Base-by-base conservation (phyloP, 2,888 invertebrate genomes). In the Nezara viridula region DNA sequence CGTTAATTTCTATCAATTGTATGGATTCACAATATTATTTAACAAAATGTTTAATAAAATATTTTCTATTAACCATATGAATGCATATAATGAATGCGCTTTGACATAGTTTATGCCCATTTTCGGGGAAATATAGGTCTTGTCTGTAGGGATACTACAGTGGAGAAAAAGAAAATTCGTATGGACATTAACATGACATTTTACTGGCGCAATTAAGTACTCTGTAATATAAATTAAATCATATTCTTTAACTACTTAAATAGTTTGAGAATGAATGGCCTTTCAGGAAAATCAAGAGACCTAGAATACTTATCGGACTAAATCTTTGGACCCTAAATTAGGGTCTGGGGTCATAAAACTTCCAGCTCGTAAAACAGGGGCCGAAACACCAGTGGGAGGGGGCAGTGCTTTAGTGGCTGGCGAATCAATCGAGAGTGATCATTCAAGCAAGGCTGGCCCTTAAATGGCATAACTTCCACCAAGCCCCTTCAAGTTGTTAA, bases 361-460 rank as follows among this genome's bases (percentile, higher is more conserved):
- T 81, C n/a, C 44, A 77, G n/a, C 81, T 81, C 81, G 44, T 81
- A 81, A 81, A 81, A 47, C 81, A 81, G n/a, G n/a, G n/a, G n/a
- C 24, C 44, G n/a, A 44, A 81, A n/a, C 40, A 40, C 21, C 21
- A 47, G 66, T 4, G 66, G 19, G 21, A 16, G 66, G 66, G 77
- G 77, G 44, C 44, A 44, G 81, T 40, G 44, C 81, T 81, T 81
- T 10, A 81, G 44, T 40, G 81, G 44, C 44, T 81, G 81, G n/a
- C 24, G n/a, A 81, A 81, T 81, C 81, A 81, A 81, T 81, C 81
- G 44, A 44, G 44, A n/a, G 44, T n/a, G 44, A 81, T 81, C 81
- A 14, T 44, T 81, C 40, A 47, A 47, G 81, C n/a, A 81, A n/a
- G 44, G 24, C 44, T 44, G 44, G 24, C 44, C 21, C 44, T 44